Conservation (phyloP, 2,113 vertebrate genomes). For the Ardeotis arabs region DNA sequence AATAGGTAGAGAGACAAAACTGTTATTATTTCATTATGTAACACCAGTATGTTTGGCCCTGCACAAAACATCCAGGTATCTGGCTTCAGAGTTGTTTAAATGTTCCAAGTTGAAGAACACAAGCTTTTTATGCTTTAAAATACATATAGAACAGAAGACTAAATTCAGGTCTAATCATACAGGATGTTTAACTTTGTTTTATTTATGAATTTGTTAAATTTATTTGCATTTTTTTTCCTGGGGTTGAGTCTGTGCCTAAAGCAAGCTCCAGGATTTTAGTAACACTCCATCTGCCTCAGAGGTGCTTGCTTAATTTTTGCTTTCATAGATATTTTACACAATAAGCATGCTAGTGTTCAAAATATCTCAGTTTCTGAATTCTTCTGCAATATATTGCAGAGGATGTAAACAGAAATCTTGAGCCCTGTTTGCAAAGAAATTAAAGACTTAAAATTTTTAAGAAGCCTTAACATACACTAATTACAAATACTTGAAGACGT, state of each 20-base stretch:
- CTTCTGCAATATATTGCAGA: background rate
- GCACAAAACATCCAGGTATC: background rate
- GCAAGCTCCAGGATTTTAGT: constrained; percentile 1
- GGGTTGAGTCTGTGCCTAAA: background rate
- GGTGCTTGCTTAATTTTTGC: constrained; percentile 2
- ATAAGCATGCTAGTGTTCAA: background rate
- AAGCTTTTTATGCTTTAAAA: background rate
- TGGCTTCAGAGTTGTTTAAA: background rate
- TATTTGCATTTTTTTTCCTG: background rate
- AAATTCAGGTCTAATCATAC: background rate
- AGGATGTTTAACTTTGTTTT: background rate
- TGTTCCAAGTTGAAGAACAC: background rate
- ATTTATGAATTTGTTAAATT: background rate
- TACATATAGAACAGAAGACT: background rate
- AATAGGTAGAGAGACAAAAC: background rate
- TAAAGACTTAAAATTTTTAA: background rate
- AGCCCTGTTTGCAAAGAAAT: background rate
- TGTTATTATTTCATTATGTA: constrained; percentile 1
- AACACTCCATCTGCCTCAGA: constrained; percentile 22
- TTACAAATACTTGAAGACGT: background rate
- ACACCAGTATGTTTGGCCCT: background rate
- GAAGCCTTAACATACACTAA: background rate
- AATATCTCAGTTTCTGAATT: background rate
- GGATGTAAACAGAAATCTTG: background rate
- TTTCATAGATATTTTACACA: background rate